These are phyloP conservation scores for Sinhomidia bicolor DNA, from an alignment of 2,888 invertebrate species.

Conservation along the genomic window DNA sequence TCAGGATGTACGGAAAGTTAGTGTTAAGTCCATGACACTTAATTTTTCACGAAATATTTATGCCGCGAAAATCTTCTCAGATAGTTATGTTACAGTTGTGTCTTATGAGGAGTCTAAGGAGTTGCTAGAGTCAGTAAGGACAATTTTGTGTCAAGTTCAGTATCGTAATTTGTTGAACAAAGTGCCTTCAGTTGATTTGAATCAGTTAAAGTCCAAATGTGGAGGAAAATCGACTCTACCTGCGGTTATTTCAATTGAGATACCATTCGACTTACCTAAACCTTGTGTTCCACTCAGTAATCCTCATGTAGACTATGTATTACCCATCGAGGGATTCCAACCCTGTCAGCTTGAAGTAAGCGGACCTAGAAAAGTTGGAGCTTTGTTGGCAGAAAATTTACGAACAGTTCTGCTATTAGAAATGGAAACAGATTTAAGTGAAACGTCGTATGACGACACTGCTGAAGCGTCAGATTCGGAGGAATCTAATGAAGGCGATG, in stretches of 20 bases:
- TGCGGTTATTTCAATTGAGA: not conserved
- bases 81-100: conserved; percentile 68
- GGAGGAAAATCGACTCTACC: conserved; percentile 63
- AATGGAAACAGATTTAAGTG: conserved; percentile 76
- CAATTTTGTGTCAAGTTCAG: conserved; percentile 74
- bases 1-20: conserved; percentile 37
- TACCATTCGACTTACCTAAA: conserved; percentile 68
- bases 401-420: conserved; percentile 74
- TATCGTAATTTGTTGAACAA: conserved; percentile 34
- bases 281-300: conserved; percentile 52
- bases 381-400: conserved; percentile 71
- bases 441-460: conserved; percentile 74
- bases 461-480: conserved; percentile 66
- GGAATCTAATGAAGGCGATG: conserved; percentile 39
- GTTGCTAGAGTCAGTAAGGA: conserved; percentile 50
- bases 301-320: conserved; percentile 65
- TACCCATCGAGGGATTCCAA: conserved; percentile 74
- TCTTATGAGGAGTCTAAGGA: conserved; percentile 60
- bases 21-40: conserved; percentile 61
- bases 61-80: conserved; percentile 72
- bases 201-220: conserved; percentile 36
- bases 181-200: conserved; percentile 39
- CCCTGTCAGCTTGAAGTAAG: conserved; percentile 74
- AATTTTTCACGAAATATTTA: conserved; percentile 70
- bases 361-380: conserved; percentile 77